A percentile compares a stretch with the other conserved stretches of the same genome.
phyloP scores from a whole-genome alignment of 2,797 vertebrate genomes.

The Protonibea diacanthus region DNA sequence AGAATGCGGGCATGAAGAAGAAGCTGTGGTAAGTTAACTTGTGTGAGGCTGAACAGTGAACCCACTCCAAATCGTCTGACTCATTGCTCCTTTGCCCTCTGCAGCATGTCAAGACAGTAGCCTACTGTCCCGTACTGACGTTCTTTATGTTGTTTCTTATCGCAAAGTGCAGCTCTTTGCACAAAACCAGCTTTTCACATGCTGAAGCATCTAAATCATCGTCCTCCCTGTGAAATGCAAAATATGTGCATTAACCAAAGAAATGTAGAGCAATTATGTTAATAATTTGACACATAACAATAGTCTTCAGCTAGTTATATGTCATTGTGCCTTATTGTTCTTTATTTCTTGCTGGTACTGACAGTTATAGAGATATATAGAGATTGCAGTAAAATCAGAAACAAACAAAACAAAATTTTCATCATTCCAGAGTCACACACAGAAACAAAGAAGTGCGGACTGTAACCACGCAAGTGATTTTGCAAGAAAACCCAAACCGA shows the following conservation, averaged over 20 bases:
- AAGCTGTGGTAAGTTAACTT: conserved; percentile 24
- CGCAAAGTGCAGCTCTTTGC: conserved; percentile 35
- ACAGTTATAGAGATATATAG: background rate
- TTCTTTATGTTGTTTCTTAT: conserved; percentile 31
- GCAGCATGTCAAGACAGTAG: conserved; percentile 50
- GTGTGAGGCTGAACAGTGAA: conserved; percentile 36
- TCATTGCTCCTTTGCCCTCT: conserved; percentile 46
- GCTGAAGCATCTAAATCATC: background rate
- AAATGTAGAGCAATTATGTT: background rate
- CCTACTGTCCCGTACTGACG: conserved; percentile 19
- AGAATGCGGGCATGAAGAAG: conserved; percentile 17
- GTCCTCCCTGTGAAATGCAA: background rate
- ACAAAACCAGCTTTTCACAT: conserved; percentile 12
- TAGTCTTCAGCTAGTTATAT: no score
- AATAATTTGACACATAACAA: background rate
- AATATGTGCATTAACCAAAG: background rate
- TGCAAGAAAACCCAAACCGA: background rate
- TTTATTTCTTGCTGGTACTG: background rate
- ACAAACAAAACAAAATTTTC: background rate
- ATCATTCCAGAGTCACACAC: background rate
- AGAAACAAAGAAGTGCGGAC: background rate
- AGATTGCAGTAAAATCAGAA: background rate
- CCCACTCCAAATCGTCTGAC: conserved; percentile 42
- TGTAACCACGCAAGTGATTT: background rate
- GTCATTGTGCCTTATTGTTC: no score